Base-by-base conservation (phyloP, 2,888 invertebrate species). In the Abscondita cerata region DNA sequence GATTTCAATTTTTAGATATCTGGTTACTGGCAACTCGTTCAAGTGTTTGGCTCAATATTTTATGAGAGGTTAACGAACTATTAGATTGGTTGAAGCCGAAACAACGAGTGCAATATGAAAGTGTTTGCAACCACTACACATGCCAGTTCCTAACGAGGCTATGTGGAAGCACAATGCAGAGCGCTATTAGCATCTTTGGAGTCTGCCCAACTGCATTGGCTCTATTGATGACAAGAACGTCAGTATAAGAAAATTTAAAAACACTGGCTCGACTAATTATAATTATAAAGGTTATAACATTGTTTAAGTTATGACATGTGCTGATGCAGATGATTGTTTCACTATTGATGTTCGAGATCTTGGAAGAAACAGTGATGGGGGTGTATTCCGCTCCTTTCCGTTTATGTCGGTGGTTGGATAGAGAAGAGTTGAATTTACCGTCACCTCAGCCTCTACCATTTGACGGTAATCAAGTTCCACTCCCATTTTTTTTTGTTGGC, bases 1-100 rank as follows among this genome's bases (percentile, higher is more conserved):
- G n/a, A n/a, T n/a, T n/a, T n/a, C n/a, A n/a, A n/a, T 9, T 50
- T 50, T 25, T n/a, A 50, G 50, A 31, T 50, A 50, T 50, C 12
- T 50, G 31, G 50, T 8, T 25, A 50, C 50, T 50, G 50, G 50
- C 5, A 13, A 13, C 33, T 20, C 5, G 11, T 50, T 50, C 15
- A 50, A 25, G 12, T 50, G 20, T 5, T 15, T 50, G n/a, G 31
- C 50, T n/a, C 1, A 31, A 25, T 50, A 50, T 15, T 50, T 50
- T 31, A 15, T 9, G 16, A 50, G 13, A 50, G 50, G 50, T 2
- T n/a, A 25, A 31, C 25, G 31, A n/a, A 50, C 50, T 12, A 50
- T 50, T 25, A 6, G 12, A 2, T 15, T 25, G 4, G 25, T 50
- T 25, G 13, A 31, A 31, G 31, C 3, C 6, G 25, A 50, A 5